Conservation (phyloP, 2,888 invertebrate genomes). For the Seira musarum region DNA sequence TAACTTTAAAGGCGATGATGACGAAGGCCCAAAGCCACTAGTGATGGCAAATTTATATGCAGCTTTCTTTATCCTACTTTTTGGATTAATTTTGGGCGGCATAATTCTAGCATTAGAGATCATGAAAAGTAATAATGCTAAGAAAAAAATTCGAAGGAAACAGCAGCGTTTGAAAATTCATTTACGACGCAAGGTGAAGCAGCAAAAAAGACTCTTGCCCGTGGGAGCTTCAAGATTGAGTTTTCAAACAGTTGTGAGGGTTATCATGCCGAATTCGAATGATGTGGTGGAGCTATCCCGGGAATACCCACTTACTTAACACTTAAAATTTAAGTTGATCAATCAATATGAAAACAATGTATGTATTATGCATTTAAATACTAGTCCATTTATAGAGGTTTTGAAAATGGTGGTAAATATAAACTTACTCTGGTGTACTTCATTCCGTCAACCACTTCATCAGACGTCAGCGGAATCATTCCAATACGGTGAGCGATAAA, state of each 20-base stretch:
- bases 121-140: constrained; percentile 27
- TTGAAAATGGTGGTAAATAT: not conserved
- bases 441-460: constrained; percentile 95
- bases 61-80: constrained; percentile 62
- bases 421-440: constrained; percentile 85
- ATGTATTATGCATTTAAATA: not conserved
- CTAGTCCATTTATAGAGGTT: not conserved
- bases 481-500: constrained; percentile 98
- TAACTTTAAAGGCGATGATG: constrained; percentile 57
- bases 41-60: constrained; percentile 66
- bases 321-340: not conserved
- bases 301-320: no score
- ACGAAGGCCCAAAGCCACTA: constrained; percentile 61
- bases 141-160: not conserved
- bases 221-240: not conserved
- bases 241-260: constrained; percentile 25
- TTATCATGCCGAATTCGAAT: constrained; percentile 21
- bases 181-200: constrained; percentile 6
- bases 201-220: constrained; percentile 6
- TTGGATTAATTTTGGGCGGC: constrained; percentile 49
- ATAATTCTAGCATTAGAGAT: constrained; percentile 47
- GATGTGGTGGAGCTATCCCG: not conserved
- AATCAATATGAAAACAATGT: not conserved
- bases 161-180: constrained; percentile 15
- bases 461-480: constrained; percentile 94